A percentile compares a stretch with the other conserved stretches of the same genome.
Conservation (phyloP, 2,113 vertebrate species). For the Cygnus atratus region DNA sequence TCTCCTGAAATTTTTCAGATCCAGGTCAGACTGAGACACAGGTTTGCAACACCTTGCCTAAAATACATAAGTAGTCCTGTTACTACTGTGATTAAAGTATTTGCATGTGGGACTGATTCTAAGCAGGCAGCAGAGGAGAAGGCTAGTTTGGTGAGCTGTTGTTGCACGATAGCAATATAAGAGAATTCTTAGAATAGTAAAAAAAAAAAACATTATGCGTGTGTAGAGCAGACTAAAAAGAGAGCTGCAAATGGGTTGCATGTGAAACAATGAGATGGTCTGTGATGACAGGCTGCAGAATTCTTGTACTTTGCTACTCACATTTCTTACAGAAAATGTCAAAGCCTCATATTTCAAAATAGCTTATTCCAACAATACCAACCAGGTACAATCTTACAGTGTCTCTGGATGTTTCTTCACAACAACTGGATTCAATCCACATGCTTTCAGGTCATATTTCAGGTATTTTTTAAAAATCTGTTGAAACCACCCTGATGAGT, state of each 20-base stretch:
- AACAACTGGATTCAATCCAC: background rate
- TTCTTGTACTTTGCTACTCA: background rate
- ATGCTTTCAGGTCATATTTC: background rate
- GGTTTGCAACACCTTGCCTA: background rate
- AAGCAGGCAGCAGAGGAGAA: background rate
- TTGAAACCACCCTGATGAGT: background rate
- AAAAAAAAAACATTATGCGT: background rate
- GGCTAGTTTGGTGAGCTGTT: background rate
- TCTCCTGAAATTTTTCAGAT: background rate
- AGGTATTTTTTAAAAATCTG: background rate
- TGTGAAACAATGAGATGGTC: background rate
- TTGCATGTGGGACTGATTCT: background rate
- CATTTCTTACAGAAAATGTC: background rate
- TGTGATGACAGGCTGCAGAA: background rate
- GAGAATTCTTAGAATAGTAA: background rate
- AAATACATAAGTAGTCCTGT: background rate
- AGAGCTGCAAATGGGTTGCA: background rate
- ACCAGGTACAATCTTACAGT: background rate
- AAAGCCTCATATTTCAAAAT: background rate
- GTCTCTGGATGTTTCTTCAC: background rate
- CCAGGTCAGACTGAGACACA: background rate
- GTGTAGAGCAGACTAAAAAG: background rate
- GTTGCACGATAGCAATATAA: background rate
- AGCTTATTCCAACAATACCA: background rate
- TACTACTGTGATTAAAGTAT: background rate